Base-by-base conservation (phyloP, 2,888 invertebrate species). In the Diarsia mendica region DNA sequence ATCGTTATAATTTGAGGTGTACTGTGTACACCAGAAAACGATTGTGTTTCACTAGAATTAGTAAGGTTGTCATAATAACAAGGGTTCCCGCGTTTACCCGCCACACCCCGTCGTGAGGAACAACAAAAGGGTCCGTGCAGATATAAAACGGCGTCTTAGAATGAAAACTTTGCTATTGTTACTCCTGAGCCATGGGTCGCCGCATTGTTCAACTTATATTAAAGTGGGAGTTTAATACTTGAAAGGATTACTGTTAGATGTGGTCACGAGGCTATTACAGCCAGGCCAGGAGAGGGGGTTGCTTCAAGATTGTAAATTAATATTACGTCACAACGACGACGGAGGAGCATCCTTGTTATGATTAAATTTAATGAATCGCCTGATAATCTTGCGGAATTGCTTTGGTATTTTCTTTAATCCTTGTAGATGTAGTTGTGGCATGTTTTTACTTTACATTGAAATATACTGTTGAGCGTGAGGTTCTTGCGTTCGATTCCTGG, bases 171-270 rank as follows among this genome's bases (percentile, higher is more conserved):
- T 91, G 91, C 92, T 91, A 94, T 95, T 95, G 95, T 95, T 94
- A 91, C 92, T 88, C 89, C 91, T 90, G 92, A 93, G 92, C 92
- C 92, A 91, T 90, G 93, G 93, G 92, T 91, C 92, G 89, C 86
- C 91, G 93, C 94, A 94, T 95, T 95, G 95, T 95, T 95, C 94
- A 93, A 94, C 90, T 95, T 95, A 93, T 94, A 95, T 95, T 95
- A 94, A 94, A 95, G 92, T 93, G 91, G 90, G 92, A 93, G 91
- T 94, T 95, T 94, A 93, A 94, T 94, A 94, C 93, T 94, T 94
- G 92, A 94, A 93, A 94, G 94, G 94, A 93, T 95, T 94, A 93
- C 92, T 92, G 91, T 91, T 90, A 90, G 90, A 92, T 93, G 93
- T 92, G 93, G 93, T 92, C 93, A 91, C 89, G 89, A 89, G 89